Evolutionary conservation across 2,888 invertebrate genomes (phyloP), one percentile per base, ranked within the genome.

Genomic region (Chloroclystis v-ata): DNA sequence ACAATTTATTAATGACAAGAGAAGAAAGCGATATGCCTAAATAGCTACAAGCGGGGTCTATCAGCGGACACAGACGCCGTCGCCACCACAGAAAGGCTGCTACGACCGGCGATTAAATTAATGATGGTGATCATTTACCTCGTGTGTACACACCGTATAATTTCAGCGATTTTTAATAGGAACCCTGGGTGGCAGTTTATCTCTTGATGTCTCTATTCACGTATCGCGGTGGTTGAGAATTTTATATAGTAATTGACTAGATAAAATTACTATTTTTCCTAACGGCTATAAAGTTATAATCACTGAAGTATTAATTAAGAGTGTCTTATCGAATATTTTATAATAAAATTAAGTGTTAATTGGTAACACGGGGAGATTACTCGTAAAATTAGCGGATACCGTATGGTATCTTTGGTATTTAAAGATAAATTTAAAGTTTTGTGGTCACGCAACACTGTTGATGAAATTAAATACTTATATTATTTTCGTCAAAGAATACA

Each of bases 141-240:
- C 60, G 60, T 71, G 69, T 67, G 64, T 63, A 71, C 71, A 70
- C 61, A 65, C 62, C 68, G 71, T 80, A 78, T 82, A 75, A 82
- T 83, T 82, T 82, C 78, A 75, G 78, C 76, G 59, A 74, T 78
- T 79, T 77, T 75, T 79, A 69, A 72, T 67, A 61, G 56, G 67
- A 67, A 67, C 56, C 72, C 72, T 78, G 81, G 81, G 81, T 79
- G 82, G 80, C 68, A 62, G 62, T 59, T 67, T 63, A 66, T 65
- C 62, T 67, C 54, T 64, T 68, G 72, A 78, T 65, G 69, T 69
- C 73, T 76, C 67, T 61, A 73, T 74, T 67, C 54, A 60, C 54
- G 58, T 66, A 60, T 59, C 59, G 35, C 47, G 28, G 52, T 52
- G 61, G 59, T 53, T 63, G 60, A 56, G 58, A 58, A 26, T 50